Evolutionary conservation across 1,140 invertebrate species (phyloP).

Genomic region (Cyphomyrmex costatus): DNA sequence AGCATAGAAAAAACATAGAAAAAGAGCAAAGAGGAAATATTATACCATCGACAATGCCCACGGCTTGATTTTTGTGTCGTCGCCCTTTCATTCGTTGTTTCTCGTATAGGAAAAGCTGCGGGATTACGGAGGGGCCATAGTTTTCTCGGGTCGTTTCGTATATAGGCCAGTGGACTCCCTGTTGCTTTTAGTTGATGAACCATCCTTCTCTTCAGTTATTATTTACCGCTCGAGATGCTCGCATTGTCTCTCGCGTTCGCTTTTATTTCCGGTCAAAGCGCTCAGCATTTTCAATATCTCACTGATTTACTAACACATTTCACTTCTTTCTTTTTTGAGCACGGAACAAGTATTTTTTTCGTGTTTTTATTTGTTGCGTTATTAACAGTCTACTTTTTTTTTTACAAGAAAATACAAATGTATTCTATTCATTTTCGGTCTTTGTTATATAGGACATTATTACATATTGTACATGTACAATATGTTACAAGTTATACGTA

Average conservation of each 20-base stretch:
- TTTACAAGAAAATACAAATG: background rate
- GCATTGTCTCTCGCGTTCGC: conserved; percentile 10
- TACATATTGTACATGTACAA: background rate
- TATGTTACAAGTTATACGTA: background rate
- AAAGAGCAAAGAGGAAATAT: conserved; percentile 12
- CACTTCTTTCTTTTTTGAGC: background rate
- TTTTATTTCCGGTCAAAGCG: conserved; percentile 26
- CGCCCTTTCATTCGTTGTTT: conserved; percentile 29
- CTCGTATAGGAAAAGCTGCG: conserved; percentile 22
- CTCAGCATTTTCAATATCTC: conserved; percentile 38
- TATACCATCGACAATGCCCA: background rate
- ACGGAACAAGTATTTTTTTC: background rate
- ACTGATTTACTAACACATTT: conserved; percentile 5
- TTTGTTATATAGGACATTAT: background rate
- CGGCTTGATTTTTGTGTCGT: conserved; percentile 50
- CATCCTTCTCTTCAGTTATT: conserved; percentile 58
- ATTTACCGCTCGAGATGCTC: conserved; percentile 31
- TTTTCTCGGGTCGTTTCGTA: conserved; percentile 68
- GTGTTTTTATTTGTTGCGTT: conserved; percentile 2
- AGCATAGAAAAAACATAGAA: background rate
- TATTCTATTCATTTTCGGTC: background rate
- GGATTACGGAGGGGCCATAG: conserved; percentile 62
- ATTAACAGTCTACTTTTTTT: background rate
- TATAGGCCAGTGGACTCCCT: conserved; percentile 74
- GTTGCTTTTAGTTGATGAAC: conserved; percentile 81